A percentile compares a stretch with the other conserved stretches of the same genome.
Conservation (phyloP, 1,140 invertebrate species). For the Hydropsyche tenuis region DNA sequence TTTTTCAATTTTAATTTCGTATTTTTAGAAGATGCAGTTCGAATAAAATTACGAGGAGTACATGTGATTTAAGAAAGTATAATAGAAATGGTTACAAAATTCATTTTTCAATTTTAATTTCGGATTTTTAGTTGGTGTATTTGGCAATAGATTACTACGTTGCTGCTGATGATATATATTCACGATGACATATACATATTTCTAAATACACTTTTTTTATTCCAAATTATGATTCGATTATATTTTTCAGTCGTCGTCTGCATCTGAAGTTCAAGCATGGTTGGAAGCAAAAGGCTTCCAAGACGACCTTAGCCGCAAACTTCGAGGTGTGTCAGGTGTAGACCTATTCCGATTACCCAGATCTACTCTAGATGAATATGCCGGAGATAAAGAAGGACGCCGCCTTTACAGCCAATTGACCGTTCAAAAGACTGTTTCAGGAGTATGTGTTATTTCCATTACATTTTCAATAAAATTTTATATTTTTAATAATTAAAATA, state of each 20-base stretch:
- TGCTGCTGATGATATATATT: too few species aligned
- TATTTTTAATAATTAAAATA: constrained; percentile 31
- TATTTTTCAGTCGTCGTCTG: constrained; percentile 59
- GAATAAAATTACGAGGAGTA: too few species aligned
- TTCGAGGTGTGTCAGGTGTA: constrained; percentile 71
- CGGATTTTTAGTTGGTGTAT: too few species aligned
- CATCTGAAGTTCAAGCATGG: constrained; percentile 77
- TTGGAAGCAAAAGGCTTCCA: constrained; percentile 78
- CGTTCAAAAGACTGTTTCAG: constrained; percentile 76
- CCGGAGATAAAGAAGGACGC: constrained; percentile 72
- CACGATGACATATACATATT: not conserved
- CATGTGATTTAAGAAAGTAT: too few species aligned
- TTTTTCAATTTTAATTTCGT: too few species aligned
- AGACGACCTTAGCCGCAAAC: constrained; percentile 66
- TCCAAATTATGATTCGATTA: not conserved
- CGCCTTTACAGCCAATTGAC: constrained; percentile 77
- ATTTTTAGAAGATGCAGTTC: too few species aligned
- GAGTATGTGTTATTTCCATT: constrained; percentile 65
- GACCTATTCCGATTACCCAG: constrained; percentile 73
- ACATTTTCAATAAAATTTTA: not conserved
- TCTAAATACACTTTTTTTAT: not conserved
- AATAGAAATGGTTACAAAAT: too few species aligned
- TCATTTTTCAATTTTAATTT: too few species aligned
- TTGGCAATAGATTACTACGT: too few species aligned
- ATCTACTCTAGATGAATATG: constrained; percentile 71